Evolutionary conservation across 2,888 invertebrate genomes (phyloP).

Genomic region (Lochmaea crataegi): DNA sequence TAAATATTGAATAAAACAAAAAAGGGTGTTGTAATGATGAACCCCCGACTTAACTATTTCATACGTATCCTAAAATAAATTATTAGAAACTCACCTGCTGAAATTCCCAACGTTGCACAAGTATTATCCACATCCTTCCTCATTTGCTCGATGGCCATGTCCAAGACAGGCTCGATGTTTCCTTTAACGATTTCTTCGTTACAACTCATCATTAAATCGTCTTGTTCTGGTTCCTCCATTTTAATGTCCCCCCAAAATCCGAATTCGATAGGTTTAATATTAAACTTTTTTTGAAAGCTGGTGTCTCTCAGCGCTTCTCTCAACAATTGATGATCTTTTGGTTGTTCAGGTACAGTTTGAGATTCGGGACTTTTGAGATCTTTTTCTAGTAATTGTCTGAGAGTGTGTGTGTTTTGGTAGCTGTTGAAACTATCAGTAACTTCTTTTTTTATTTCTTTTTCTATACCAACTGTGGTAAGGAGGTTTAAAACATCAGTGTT

Average conservation of each 20-base stretch:
- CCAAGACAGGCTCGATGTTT: slow-evolving; percentile 85
- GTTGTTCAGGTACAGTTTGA: slow-evolving; percentile 55
- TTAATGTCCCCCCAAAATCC: slow-evolving; percentile 70
- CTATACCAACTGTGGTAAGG: slow-evolving; percentile 55
- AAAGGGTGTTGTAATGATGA: too few species aligned
- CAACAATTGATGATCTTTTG: slow-evolving; percentile 79
- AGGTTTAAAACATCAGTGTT: slow-evolving; percentile 55
- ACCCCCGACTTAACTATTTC: too few species aligned
- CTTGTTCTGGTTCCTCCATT: slow-evolving; percentile 75
- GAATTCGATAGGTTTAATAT: slow-evolving; percentile 82
- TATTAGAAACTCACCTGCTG: slow-evolving; percentile 77
- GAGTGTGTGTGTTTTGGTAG: slow-evolving; percentile 61
- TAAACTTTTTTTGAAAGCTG: slow-evolving; percentile 85
- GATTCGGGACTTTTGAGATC: slow-evolving; percentile 51
- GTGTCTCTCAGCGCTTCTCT: slow-evolving; percentile 87
- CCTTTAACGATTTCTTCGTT: slow-evolving; percentile 74
- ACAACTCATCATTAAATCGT: slow-evolving; percentile 63
- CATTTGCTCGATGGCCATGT: slow-evolving; percentile 87
- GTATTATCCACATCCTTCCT: slow-evolving; percentile 87
- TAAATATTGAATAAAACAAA: too few species aligned
- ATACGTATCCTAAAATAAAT: background rate
- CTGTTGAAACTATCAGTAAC: slow-evolving; percentile 74
- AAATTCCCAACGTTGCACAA: slow-evolving; percentile 86
- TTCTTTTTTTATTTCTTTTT: slow-evolving; percentile 68
- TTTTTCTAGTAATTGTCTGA: slow-evolving; percentile 55